Evolutionary conservation across 2,113 vertebrate species (phyloP).

Genomic region (Oenanthe oenanthe): DNA sequence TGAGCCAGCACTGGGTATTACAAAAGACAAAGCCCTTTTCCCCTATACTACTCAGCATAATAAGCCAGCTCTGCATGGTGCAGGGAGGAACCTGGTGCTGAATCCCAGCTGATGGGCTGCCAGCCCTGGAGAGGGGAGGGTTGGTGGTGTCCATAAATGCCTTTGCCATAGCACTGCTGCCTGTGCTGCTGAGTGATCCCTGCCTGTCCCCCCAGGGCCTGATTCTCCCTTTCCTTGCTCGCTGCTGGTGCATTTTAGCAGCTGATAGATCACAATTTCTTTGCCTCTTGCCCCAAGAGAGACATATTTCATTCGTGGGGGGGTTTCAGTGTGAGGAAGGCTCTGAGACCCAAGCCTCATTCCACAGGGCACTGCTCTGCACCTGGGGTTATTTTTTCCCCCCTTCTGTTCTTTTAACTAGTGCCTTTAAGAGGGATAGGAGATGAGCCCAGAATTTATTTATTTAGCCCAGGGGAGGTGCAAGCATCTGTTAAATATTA

Average conservation of each 20-base stretch:
- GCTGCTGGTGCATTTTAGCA: constrained; percentile 43
- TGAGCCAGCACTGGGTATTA: neutral
- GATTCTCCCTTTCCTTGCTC: constrained; percentile 8
- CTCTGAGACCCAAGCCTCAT: constrained; percentile 14
- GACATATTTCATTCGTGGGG: neutral
- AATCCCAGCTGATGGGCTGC: neutral
- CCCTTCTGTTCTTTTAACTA: constrained; percentile 30
- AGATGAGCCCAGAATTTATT: constrained; percentile 27
- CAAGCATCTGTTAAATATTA: constrained; percentile 28
- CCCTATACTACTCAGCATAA: neutral
- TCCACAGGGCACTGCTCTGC: neutral
- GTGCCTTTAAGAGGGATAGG: constrained; percentile 13
- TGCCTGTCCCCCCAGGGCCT: neutral
- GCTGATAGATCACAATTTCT: constrained; percentile 36
- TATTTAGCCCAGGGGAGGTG: neutral
- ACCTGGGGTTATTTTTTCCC: neutral
- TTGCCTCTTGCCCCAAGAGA: neutral
- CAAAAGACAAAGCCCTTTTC: neutral
- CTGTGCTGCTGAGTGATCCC: constrained; percentile 7
- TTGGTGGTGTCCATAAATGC: neutral
- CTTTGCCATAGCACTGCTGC: neutral
- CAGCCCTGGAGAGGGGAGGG: neutral
- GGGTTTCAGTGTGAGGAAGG: constrained; percentile 18
- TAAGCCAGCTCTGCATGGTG: neutral
- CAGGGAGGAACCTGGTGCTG: constrained; percentile 4